Base-by-base conservation (phyloP, 1,140 invertebrate species). In the Penaeus vannamei region DNA sequence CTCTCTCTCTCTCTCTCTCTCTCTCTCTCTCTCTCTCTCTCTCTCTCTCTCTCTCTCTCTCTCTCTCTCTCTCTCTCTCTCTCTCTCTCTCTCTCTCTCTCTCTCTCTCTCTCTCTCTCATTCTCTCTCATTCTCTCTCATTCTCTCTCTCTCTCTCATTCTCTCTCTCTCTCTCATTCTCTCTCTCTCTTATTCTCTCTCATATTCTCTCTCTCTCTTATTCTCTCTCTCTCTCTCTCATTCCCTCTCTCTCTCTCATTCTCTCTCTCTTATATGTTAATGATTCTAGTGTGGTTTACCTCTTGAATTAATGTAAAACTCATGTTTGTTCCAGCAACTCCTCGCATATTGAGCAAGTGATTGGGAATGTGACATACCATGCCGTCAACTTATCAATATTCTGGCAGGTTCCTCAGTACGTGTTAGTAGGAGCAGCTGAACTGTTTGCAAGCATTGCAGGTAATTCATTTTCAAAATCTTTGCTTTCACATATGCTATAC, bases 361-460 rank as follows among this genome's bases (percentile, higher is more conserved):
- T 93, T 66, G 93, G 93, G 66, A 92, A 92, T 76, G 93, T 92
- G 14, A 91, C 90, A 23, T 94, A 93, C 91, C 90, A 93, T 88
- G 94, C 94, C 20, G 94, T 94, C 80, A 92, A 94, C 89, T 92
- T 94, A 86, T 93, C 92, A 46, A 93, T 94, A 23, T 92, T 94
- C 8, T 94, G 93, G 93, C 94, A 95, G 91, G 93, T 94, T 76
- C 94, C 94, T 29, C 94, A 94, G 91, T 95, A 94, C 91, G 92
- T 93, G 29, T 91, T 95, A n/a, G 93, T 95, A 77, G 94, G 94
- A 10, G 92, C 94, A 46, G 94, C 94, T 91, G 94, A 95, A 92
- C 93, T 94, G 0, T 94, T 95, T 90, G 93, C 94, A 12, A 92
- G 92, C 89, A 92, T 93, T 83, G 92, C 92, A 90, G 92, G 93